phyloP scores from a whole-genome alignment of 2,888 invertebrate species.

The Sthenelais limicola region DNA sequence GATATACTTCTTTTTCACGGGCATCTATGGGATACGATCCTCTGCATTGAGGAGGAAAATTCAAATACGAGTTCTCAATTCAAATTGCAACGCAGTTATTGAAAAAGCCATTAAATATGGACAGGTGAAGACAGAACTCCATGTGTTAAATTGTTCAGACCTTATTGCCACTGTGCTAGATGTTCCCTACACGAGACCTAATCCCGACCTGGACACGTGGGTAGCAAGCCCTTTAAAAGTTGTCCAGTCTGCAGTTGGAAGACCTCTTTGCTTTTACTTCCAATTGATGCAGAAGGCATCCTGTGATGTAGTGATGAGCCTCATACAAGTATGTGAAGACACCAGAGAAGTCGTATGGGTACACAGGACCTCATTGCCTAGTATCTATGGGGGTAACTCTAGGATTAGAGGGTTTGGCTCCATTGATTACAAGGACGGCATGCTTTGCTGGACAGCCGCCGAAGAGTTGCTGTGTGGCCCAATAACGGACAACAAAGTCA shows the following conservation, averaged over 20 bases:
- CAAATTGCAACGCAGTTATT: neutral
- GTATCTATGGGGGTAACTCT: constrained; percentile 24
- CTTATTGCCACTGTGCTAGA: neutral
- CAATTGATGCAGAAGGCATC: constrained; percentile 21
- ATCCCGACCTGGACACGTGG: constrained; percentile 16
- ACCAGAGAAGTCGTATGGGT: neutral
- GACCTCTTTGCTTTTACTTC: neutral
- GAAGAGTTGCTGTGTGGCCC: constrained; percentile 40
- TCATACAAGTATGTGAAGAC: neutral
- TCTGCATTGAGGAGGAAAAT: neutral
- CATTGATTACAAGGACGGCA: constrained; percentile 31
- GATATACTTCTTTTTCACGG: constrained; percentile 41
- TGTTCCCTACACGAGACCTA: neutral
- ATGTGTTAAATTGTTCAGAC: constrained; percentile 2
- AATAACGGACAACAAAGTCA: constrained; percentile 12
- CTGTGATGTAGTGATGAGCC: constrained; percentile 30
- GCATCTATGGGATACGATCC: constrained; percentile 31
- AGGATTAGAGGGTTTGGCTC: constrained; percentile 36
- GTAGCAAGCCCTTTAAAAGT: constrained; percentile 13
- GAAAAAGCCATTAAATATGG: constrained; percentile 21
- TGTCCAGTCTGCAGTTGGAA: neutral
- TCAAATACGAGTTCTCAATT: constrained; percentile 22
- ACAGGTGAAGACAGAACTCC: neutral
- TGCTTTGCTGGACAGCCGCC: constrained; percentile 45
- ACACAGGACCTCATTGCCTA: constrained; percentile 9